A percentile compares a stretch with the other conserved stretches of the same genome.
These are phyloP conservation scores for Lasioglossum oenotherae DNA, from an alignment of 2,888 invertebrate species.

Conservation along the genomic window DNA sequence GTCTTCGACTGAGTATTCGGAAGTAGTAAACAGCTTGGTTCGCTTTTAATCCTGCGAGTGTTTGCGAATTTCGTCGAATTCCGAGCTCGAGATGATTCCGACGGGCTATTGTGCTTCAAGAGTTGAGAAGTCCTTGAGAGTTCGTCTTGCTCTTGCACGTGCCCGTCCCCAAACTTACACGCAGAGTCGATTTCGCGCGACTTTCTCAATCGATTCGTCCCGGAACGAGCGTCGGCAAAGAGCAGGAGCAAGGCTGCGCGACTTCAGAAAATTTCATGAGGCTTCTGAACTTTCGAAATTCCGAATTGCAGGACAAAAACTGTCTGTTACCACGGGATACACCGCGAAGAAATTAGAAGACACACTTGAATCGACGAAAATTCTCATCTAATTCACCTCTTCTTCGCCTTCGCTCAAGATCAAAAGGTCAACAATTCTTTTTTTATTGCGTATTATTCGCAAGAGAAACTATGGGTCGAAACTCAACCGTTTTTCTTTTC, in stretches of 20 bases:
- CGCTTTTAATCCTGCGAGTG: constrained; percentile 37
- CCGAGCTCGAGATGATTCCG: constrained; percentile 20
- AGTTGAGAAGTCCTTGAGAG: constrained; percentile 27
- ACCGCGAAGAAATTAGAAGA: background rate
- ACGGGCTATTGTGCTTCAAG: constrained; percentile 35
- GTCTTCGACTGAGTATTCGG: background rate
- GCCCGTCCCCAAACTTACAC: constrained; percentile 14
- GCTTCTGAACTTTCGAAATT: background rate
- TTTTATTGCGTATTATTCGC: too few species aligned
- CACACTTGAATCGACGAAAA: background rate
- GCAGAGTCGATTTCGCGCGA: constrained; percentile 29
- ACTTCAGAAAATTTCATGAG: background rate
- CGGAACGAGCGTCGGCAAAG: background rate
- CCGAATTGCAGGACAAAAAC: background rate
- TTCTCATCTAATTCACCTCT: background rate
- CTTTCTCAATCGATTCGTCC: constrained; percentile 28
- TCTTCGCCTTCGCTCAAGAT: background rate
- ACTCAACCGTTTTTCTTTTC: too few species aligned
- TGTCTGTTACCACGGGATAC: background rate
- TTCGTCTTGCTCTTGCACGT: constrained; percentile 29
- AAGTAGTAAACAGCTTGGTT: constrained; percentile 13
- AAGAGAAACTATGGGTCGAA: too few species aligned
- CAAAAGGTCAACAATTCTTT: too few species aligned
- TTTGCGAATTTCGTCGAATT: constrained; percentile 18
- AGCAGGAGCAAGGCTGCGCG: background rate